These are phyloP conservation scores for Turritopsis rubra DNA, from an alignment of 30 jellyfish, hydroid and myxozoan species.

Conservation along the genomic window DNA sequence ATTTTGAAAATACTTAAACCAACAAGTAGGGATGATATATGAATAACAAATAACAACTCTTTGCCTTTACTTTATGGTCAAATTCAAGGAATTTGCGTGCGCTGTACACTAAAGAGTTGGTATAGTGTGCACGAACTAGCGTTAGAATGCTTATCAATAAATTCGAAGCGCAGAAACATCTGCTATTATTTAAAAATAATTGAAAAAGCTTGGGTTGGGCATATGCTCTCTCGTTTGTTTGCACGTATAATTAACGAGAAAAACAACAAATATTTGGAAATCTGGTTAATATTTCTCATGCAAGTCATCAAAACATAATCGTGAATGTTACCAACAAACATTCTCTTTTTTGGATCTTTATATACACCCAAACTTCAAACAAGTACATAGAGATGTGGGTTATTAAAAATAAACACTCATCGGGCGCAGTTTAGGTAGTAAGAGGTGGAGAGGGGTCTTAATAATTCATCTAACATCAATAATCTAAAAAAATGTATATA, in stretches of 20 bases:
- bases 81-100: neutral
- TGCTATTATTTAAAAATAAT: too few species aligned
- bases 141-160: neutral
- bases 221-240: too few species aligned
- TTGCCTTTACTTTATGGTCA: neutral
- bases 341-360: neutral
- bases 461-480: too few species aligned
- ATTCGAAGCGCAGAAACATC: neutral
- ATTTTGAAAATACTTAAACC: neutral
- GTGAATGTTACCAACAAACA: neutral
- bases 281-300: neutral
- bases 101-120: neutral
- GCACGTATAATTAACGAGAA: neutral
- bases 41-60: neutral
- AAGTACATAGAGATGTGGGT: too few species aligned
- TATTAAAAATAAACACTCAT: too few species aligned
- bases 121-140: neutral
- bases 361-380: too few species aligned
- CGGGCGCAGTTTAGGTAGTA: too few species aligned
- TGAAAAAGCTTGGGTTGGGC: too few species aligned
- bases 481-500: too few species aligned
- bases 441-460: too few species aligned
- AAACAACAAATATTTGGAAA: neutral
- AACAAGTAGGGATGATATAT: neutral
- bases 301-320: too few species aligned